These are phyloP conservation scores for Pterophyllum scalare DNA, from an alignment of 2,113 vertebrate genomes.

Conservation along the genomic window DNA sequence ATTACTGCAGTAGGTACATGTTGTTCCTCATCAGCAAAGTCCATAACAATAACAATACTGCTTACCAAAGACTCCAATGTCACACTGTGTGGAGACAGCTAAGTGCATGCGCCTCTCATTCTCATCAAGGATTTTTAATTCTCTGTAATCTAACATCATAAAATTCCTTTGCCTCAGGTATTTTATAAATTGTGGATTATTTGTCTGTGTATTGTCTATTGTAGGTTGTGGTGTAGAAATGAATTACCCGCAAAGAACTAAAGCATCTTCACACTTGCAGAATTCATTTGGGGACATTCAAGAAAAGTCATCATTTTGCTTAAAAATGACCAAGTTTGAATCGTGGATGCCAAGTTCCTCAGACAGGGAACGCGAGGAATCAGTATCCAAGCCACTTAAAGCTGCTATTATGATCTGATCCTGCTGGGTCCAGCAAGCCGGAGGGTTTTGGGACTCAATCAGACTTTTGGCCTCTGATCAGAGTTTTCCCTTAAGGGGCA, in stretches of 20 bases:
- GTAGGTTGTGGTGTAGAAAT: background rate
- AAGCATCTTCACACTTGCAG: constrained; percentile 3
- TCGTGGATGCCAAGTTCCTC: background rate
- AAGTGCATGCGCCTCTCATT: background rate
- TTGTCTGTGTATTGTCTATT: background rate
- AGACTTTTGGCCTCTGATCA: constrained; percentile 24
- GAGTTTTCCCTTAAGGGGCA: constrained; percentile 13
- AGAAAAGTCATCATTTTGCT: background rate
- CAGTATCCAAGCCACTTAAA: constrained; percentile 7
- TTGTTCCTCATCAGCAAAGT: background rate
- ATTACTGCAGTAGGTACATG: background rate
- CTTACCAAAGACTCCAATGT: background rate
- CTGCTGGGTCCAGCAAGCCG: constrained; percentile 1
- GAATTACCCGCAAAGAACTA: background rate
- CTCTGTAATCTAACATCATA: background rate
- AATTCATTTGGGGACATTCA: background rate
- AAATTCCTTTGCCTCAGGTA: background rate
- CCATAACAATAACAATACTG: background rate
- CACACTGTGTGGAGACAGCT: background rate
- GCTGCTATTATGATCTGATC: constrained; percentile 32
- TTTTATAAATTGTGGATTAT: background rate
- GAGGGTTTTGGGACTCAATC: constrained; percentile 12
- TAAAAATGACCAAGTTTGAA: constrained; percentile 5
- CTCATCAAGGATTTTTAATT: background rate
- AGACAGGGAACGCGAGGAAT: constrained; percentile 5